Evolutionary conservation across 92 coral and sea anemone species (phyloP).

Genomic region (Bergia sp.): DNA sequence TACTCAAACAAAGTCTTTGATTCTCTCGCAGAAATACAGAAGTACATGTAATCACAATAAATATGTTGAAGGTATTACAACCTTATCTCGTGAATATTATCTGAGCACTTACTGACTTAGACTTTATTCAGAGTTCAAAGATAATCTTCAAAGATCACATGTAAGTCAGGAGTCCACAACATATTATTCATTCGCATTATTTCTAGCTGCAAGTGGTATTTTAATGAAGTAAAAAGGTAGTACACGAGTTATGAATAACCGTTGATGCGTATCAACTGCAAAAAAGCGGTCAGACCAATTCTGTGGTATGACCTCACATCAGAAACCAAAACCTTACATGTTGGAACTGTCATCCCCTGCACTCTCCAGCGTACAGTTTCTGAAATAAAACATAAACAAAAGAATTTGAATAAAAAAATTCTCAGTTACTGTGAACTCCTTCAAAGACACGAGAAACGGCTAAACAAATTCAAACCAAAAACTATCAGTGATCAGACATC

Average conservation of each 20-base stretch:
- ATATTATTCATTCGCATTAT: too few species aligned
- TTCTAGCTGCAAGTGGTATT: neutral
- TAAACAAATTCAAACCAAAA: neutral
- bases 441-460: neutral
- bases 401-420: neutral
- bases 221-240: too few species aligned
- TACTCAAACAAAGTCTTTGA: too few species aligned
- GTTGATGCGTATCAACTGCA: neutral
- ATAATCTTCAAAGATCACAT: too few species aligned
- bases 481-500: neutral
- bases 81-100: too few species aligned
- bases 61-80: too few species aligned
- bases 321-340: conserved; percentile 15
- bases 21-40: too few species aligned
- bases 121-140: too few species aligned
- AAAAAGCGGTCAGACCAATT: neutral
- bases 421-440: neutral
- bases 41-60: too few species aligned
- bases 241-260: neutral
- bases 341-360: conserved; percentile 4
- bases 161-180: too few species aligned
- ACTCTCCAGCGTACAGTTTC: conserved; percentile 1
- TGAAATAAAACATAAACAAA: conserved; percentile 12
- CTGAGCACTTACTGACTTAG: too few species aligned
- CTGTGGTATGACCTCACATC: neutral